Percentiles rank a stretch among this genome's conserved stretches.
phyloP scores from a whole-genome alignment of 2,797 vertebrate genomes.

The Carduelis carduelis region DNA sequence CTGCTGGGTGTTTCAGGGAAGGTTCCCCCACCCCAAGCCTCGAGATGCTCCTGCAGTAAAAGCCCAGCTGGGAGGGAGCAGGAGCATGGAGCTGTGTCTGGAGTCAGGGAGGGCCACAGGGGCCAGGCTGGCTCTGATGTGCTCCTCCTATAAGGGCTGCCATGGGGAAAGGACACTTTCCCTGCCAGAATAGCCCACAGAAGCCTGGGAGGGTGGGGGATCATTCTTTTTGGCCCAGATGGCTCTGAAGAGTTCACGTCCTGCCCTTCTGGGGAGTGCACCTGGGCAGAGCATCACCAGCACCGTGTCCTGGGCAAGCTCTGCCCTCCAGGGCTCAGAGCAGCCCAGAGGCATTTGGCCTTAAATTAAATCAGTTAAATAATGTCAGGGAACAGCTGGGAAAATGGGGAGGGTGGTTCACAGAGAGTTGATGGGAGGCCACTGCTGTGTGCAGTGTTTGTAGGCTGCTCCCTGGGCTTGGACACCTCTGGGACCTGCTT shows the following conservation, averaged over 20 bases:
- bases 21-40: background rate
- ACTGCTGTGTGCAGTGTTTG: background rate
- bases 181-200: rapidly evolving
- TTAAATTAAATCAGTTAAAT: background rate
- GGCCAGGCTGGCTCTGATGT: background rate
- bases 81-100: background rate
- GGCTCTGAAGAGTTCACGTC: background rate
- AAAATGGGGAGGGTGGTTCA: background rate
- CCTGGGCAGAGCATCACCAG: background rate
- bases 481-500: background rate
- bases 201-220: background rate
- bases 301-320: background rate
- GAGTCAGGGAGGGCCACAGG: background rate
- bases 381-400: background rate
- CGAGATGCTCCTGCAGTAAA: background rate
- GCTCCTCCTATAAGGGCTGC: background rate
- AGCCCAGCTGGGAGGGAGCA: background rate
- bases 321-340: background rate
- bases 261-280: background rate
- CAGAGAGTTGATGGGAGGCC: background rate
- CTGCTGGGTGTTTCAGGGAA: rapidly evolving
- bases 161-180: background rate
- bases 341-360: background rate
- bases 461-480: background rate
- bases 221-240: background rate